Percentiles rank a stretch among this genome's conserved stretches.
These are phyloP conservation scores for Bimastos eiseni DNA, from an alignment of 2,888 invertebrate species.

Conservation along the genomic window DNA sequence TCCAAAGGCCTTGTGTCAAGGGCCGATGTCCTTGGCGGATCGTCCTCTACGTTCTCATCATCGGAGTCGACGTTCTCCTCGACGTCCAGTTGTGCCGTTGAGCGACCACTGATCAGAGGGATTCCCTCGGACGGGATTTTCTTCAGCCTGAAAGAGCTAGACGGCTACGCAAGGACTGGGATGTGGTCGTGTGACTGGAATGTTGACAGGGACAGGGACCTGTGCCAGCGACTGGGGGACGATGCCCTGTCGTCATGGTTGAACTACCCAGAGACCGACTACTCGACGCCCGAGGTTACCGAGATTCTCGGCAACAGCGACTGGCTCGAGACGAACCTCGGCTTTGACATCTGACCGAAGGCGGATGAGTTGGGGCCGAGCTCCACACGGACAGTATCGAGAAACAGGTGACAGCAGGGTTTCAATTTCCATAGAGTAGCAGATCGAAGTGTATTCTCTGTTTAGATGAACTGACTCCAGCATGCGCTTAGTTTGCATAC, in stretches of 20 bases:
- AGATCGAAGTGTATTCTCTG: neutral
- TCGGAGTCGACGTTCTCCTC: neutral
- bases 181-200: slow-evolving; percentile 3
- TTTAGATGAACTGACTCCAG: neutral
- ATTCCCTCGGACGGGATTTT: neutral
- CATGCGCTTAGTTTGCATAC: slow-evolving; percentile 1
- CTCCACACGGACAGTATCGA: neutral
- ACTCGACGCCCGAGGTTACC: slow-evolving; percentile 26
- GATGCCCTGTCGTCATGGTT: neutral
- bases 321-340: slow-evolving; percentile 25
- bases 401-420: neutral
- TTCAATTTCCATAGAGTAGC: neutral
- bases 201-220: neutral
- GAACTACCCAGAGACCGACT: neutral
- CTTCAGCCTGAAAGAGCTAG: neutral
- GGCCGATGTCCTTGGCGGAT: neutral
- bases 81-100: neutral
- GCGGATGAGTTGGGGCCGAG: neutral
- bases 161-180: neutral
- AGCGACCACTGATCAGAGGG: neutral
- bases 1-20: neutral
- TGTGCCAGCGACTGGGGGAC: neutral
- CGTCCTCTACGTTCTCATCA: neutral
- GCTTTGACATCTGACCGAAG: neutral
- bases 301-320: slow-evolving; percentile 29